Evolutionary conservation across 1,140 invertebrate genomes (phyloP), one percentile per base, ranked within the genome.

Genomic region (Drosophila auraria): DNA sequence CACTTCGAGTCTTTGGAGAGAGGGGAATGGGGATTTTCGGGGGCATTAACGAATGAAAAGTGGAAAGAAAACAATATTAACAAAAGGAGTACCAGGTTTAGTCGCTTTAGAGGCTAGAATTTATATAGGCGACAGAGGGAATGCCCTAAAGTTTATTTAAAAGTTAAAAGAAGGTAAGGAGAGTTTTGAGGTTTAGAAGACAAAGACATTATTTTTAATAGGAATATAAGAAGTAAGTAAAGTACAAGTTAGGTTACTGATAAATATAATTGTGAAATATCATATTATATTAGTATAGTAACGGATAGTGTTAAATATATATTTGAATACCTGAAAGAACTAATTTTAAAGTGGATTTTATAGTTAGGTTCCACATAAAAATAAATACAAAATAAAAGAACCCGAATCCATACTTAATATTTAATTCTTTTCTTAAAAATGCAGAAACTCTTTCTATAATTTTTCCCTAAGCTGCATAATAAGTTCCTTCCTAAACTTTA

Each of bases 11-110:
- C 1, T 11, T 12, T 25, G 0, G 9, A 0, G 17, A 1, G 5
- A 7, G 38, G 44, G 8, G 12, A 7, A 1, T 20, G 45, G 49
- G 62, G 36, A 27, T 27, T 42, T 36, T 54, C 17, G 40, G 58
- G 58, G 23, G 40, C 20, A 11, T 40, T 25, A 54, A 70, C 38
- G 23, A 53, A 72, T 71, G 27, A 58, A 33, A 36, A n/a, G 57
- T 25, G 50, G 23, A 45, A 33, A 33, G 53, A 74, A 74, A 50
- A 69, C 33, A 70, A 53, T 25, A 72, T 44, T 64, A 38, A 57
- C 27, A 54, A 64, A 63, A 51, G 33, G 30, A 12, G 20, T 8
- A n/a, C 15, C 58, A 49, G 58, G 38, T 47, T 30, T 5, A 23
- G 11, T 8, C 25, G 53, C 12, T 20, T 17, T 20, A 23, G 30